Evolutionary conservation across 2,113 vertebrate genomes (phyloP), one percentile per base, ranked within the genome.

Genomic region (Corydoras sp.): DNA sequence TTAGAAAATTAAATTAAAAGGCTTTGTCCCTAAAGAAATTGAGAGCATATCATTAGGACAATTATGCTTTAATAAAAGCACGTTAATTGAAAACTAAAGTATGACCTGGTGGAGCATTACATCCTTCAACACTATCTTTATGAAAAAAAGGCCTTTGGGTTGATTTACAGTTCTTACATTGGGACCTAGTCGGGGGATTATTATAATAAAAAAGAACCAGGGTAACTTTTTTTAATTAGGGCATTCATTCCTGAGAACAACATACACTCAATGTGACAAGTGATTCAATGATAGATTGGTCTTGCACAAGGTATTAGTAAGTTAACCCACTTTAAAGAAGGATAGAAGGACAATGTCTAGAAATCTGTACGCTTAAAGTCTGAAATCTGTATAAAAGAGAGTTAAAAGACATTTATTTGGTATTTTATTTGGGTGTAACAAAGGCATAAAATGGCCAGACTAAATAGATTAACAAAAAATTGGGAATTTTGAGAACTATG

Each of bases 221-320:
- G 68, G 73, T 71, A 82, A 76, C 65, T 75, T 74, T 85, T 85
- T 84, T 86, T 86, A 86, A 86, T 86, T 86, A 85, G 85, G 84
- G 73, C 85, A 84, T 73, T 78, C 71, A 78, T 79, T 73, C 80
- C 75, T 83, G 77, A 82, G 75, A 81, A 84, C 77, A 81, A 79
- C 77, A 85, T 76, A 81, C 76, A 78, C 81, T 69, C 68, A 77
- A 76, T 76, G 71, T 80, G 79, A 85, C 78, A 66, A 77, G 74
- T 51, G 73, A 71, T 65, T 78, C 60, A 55, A 63, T 65, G 74
- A 56, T 71, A 60, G 78, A 49, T 69, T 66, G 65, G 75, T 30
- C 4, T 11, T 8, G 68, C 62, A 71, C 53, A 77, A 79, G 68
- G 67, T 66, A 75, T 72, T 56, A 68, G 70, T 53, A 58, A 43